Evolutionary conservation across 2,797 vertebrate genomes (phyloP), one percentile per base, ranked within the genome.

Genomic region (Pygocentrus nattereri): DNA sequence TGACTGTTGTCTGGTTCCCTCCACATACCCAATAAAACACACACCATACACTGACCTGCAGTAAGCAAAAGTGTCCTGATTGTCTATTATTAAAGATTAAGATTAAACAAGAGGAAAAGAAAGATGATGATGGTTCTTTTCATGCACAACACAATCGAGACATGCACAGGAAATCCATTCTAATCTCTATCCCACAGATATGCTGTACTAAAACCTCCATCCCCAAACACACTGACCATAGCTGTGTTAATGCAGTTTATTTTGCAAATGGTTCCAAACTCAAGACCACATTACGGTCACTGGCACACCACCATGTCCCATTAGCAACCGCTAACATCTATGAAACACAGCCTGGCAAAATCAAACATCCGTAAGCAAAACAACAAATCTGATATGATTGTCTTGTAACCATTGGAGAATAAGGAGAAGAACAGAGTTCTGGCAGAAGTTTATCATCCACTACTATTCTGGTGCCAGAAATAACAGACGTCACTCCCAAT

Each of bases 221-320:
- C 25, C 18, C 27, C 56, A 41, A 68, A n/a, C 44, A 2, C 54
- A 74, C 5, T 23, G 41, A 82, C 56, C 21, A 5, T 64, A 34
- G 62, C 74, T 71, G 59, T 50, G 56, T 64, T 78, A 76, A 64
- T 71, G 81, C 41, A 59, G 71, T 75, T 79, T 25, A 41, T 72
- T 78, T 83, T 71, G 25, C 49, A 72, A 75, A 52, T 23, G 31
- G 62, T 27, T 73, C 59, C 47, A 52, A 54, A 61, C 54, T 56
- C 8, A 65, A 41, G 27, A 30, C 52, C 70, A 38, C 59, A 68
- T 68, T 85, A 59, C 41, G 49, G 70, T 74, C 49, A 21, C 58
- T 67, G 74, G 77, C 49, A 27, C 49, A 44, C 58, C 52, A 67
- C 67, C 49, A 54, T 18, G 19, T 79, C 65, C 61, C 34, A 47